Conservation (phyloP, 2,888 invertebrate species). For the Eilema caniola region DNA sequence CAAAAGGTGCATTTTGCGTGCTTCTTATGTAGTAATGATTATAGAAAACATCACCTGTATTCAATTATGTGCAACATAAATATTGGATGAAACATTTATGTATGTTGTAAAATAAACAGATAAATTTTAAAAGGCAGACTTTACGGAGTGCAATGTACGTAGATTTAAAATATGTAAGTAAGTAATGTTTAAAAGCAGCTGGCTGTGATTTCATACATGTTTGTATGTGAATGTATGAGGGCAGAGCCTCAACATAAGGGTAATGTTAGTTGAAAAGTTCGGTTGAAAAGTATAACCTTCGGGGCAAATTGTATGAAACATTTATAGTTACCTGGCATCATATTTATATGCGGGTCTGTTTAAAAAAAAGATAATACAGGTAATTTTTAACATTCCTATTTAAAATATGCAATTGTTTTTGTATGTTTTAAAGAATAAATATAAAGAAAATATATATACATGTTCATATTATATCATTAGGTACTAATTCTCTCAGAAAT, state of each 20-base stretch:
- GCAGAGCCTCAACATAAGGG: conserved; percentile 19
- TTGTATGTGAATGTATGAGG: background rate
- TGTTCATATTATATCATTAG: background rate
- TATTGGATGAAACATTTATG: background rate
- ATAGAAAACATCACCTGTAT: background rate
- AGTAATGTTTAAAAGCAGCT: conserved; percentile 19
- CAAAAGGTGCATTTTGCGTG: background rate
- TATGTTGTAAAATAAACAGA: background rate
- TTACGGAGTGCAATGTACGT: background rate
- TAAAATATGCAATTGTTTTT: background rate
- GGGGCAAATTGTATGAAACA: background rate
- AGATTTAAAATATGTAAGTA: background rate
- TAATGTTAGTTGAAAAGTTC: conserved; percentile 7
- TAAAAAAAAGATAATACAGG: background rate
- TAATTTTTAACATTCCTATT: background rate
- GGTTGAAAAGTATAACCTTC: background rate
- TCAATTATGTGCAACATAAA: background rate
- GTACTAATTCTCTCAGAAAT: too few relatives aligned
- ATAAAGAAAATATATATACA: background rate
- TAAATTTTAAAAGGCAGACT: background rate
- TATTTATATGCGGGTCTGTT: background rate
- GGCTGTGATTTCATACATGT: conserved; percentile 43
- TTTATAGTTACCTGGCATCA: background rate
- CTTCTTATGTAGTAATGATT: background rate
- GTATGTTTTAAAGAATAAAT: background rate